phyloP scores from a whole-genome alignment of 1,140 invertebrate species.

The Monomorium pharaonis region DNA sequence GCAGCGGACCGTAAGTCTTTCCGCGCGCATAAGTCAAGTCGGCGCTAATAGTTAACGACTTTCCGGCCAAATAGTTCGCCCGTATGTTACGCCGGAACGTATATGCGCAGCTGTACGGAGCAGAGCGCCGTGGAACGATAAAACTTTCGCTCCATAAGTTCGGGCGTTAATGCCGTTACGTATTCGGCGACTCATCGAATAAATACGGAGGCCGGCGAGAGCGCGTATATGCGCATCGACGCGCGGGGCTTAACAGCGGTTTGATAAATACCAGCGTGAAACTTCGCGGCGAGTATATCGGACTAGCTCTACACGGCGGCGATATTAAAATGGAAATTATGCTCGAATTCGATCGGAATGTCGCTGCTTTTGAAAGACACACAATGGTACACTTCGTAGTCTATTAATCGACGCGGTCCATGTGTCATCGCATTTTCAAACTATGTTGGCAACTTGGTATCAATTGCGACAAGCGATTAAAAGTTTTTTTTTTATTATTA shows the following conservation, averaged over 20 bases:
- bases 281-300: constrained; percentile 12
- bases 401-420: not conserved
- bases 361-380: not conserved
- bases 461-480: not conserved
- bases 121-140: constrained; percentile 61
- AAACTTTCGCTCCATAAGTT: constrained; percentile 71
- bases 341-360: constrained; percentile 3
- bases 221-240: constrained; percentile 23
- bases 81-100: constrained; percentile 52
- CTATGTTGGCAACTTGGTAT: not conserved
- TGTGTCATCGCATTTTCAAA: not conserved
- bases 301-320: not conserved
- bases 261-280: constrained; percentile 55
- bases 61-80: constrained; percentile 57
- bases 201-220: constrained; percentile 45
- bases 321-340: constrained; percentile 35
- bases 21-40: constrained; percentile 43
- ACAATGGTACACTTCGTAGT: not conserved
- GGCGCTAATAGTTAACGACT: constrained; percentile 58
- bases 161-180: constrained; percentile 68
- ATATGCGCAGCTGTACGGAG: constrained; percentile 62
- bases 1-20: constrained; percentile 25
- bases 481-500: not conserved
- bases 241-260: constrained; percentile 23
- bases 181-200: constrained; percentile 63